Percentiles rank a stretch among this genome's conserved stretches.
Evolutionary conservation across 2,888 invertebrate species (phyloP).

Genomic region (Morpho achilles): DNA sequence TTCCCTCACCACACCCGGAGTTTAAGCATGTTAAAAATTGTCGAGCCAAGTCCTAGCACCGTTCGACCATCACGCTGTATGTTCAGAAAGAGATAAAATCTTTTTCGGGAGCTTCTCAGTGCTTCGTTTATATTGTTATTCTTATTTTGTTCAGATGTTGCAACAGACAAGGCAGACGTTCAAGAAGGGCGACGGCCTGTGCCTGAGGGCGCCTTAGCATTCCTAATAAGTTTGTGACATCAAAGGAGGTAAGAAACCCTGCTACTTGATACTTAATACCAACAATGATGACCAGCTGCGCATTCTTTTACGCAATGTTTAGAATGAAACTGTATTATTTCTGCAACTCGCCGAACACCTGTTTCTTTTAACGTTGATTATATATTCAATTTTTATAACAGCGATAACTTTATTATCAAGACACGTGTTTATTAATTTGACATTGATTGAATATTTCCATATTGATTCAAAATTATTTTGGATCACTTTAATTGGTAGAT

Average conservation of each 20-base stretch:
- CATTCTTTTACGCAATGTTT: slow-evolving; percentile 16
- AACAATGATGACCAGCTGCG: slow-evolving; percentile 6
- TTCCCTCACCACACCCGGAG: too few species aligned
- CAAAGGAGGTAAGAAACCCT: slow-evolving; percentile 62
- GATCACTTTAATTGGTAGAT: too few species aligned
- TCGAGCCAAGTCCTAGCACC: too few species aligned
- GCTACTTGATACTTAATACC: slow-evolving; percentile 22
- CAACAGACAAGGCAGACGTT: slow-evolving; percentile 45
- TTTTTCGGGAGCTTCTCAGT: too few species aligned
- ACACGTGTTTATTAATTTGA: too few species aligned
- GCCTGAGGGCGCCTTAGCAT: slow-evolving; percentile 54
- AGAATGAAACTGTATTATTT: slow-evolving; percentile 9
- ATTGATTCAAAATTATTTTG: too few species aligned
- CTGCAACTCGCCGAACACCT: background rate
- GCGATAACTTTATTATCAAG: too few species aligned
- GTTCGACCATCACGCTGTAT: too few species aligned
- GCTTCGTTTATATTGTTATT: slow-evolving; percentile 1
- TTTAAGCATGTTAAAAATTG: too few species aligned
- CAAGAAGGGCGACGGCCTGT: slow-evolving; percentile 54
- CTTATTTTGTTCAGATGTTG: slow-evolving; percentile 36
- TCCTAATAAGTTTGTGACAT: slow-evolving; percentile 54
- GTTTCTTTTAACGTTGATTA: too few species aligned
- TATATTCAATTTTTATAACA: slow-evolving; percentile 4
- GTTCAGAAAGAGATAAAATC: too few species aligned
- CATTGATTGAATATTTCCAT: too few species aligned